Percentiles rank a stretch among this genome's conserved stretches.
Evolutionary conservation across 2,113 vertebrate genomes (phyloP).

Genomic region (Phylloscopus whistleri): DNA sequence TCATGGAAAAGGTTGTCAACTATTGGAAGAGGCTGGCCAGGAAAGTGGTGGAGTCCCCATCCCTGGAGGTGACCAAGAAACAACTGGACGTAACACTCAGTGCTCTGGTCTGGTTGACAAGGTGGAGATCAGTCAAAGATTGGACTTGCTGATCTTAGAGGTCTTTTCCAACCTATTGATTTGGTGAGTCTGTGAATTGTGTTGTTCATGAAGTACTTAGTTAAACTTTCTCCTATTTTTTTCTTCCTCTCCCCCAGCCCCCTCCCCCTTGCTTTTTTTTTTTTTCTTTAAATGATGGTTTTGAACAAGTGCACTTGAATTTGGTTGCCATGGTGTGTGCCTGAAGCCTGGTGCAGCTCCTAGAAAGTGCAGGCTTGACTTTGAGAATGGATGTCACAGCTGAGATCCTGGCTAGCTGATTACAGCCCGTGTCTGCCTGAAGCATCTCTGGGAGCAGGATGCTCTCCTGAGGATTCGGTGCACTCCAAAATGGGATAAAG

Average conservation of each 20-base stretch:
- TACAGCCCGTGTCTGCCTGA: background rate
- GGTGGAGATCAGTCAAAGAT: background rate
- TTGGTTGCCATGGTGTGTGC: background rate
- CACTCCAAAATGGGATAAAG: background rate
- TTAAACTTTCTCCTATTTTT: background rate
- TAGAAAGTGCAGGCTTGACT: background rate
- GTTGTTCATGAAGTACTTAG: background rate
- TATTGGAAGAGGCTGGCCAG: background rate
- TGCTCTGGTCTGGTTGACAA: background rate
- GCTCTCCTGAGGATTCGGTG: background rate
- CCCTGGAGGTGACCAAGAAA: background rate
- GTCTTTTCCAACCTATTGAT: background rate
- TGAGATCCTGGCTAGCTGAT: background rate
- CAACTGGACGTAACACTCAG: rapidly evolving
- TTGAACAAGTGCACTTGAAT: background rate
- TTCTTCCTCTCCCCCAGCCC: rapidly evolving
- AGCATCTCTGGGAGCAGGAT: background rate
- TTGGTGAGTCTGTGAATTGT: background rate
- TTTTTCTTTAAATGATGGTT: background rate
- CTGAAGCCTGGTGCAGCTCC: background rate
- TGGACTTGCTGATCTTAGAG: background rate
- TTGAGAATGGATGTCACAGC: background rate
- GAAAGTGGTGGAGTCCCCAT: background rate
- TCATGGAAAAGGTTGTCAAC: background rate
- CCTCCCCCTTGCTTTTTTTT: rapidly evolving